Evolutionary conservation across 2,113 vertebrate species (phyloP).

Genomic region (Actenoides hombroni): DNA sequence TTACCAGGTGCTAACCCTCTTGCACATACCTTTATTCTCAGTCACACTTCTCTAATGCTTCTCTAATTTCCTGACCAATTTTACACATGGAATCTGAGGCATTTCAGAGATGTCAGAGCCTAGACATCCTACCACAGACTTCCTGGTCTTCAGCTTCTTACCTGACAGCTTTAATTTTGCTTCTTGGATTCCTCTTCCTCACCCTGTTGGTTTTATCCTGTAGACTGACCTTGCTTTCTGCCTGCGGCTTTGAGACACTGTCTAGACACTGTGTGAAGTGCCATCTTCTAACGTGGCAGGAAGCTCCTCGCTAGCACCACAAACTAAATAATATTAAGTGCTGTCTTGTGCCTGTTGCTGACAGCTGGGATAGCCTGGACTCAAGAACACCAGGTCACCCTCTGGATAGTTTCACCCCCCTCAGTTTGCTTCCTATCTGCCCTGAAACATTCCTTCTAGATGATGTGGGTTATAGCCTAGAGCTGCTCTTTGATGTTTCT

Average conservation of each 20-base stretch:
- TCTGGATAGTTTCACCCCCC: not conserved
- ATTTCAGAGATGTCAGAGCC: slow-evolving; percentile 3
- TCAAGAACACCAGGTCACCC: not conserved
- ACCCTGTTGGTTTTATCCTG: not conserved
- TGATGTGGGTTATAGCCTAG: not conserved
- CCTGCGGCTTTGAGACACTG: not conserved
- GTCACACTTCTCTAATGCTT: not conserved
- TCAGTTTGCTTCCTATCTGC: not conserved
- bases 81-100: not conserved
- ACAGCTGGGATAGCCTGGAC: not conserved
- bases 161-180: slow-evolving; percentile 28
- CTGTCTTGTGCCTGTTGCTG: not conserved
- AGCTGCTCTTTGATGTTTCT: not conserved
- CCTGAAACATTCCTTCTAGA: not conserved
- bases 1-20: not conserved
- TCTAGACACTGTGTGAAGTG: not conserved
- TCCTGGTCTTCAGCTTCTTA: not conserved
- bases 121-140: not conserved
- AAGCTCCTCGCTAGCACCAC: not conserved
- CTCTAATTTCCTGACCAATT: not conserved
- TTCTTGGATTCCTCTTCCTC: not conserved
- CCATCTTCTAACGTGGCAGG: not conserved
- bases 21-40: not conserved
- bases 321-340: rapidly evolving
- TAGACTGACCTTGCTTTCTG: not conserved